Evolutionary conservation across 2,113 vertebrate genomes (phyloP), one percentile per base, ranked within the genome.

Genomic region (Pluvialis apricaria): DNA sequence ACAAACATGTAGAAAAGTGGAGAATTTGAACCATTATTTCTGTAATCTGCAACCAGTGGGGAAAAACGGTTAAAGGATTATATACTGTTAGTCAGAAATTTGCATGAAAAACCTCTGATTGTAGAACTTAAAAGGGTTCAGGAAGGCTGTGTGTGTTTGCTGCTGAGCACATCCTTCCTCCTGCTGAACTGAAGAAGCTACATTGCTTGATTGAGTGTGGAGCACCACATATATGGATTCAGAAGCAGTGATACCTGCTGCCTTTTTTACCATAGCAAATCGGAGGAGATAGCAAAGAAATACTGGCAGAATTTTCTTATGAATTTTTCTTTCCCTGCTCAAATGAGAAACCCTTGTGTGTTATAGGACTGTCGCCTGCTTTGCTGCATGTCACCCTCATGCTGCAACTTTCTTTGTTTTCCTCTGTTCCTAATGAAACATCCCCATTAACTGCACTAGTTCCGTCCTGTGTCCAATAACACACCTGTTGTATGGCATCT

Each of bases 151-250:
- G 5, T 44, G 6, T 24, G 5, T 75, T 64, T 52, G 40, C 49
- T 88, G 52, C 49, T 82, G n/a, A 24, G 90, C 28, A 18, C 15
- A 22, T 68, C 49, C 31, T 71, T 54, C 25, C 21, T 78, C 12
- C 44, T 90, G 29, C 34, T 65, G 44, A 38, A 15, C 40, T 57
- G 29, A 49, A 47, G 51, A 49, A 47, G 49, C 77, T 44, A 3
- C 4, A 1, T 11, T 61, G 42, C 20, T n/a, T 80, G 42, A 2
- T 13, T 31, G 22, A n/a, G 17, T 21, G 51, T 22, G 13, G 52
- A 68, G 42, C 55, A 64, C 24, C 54, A 21, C 0, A 0, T 17
- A 22, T 1, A 4, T 18, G 26, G 11, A 34, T 90, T 69, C 40
- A 34, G 66, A 40, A 92, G 40, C 66, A 77, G 28, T 34, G 40